Percentiles rank a stretch among this genome's conserved stretches.
phyloP scores from a whole-genome alignment of 1,140 invertebrate species.

The Lutraria rhynchaena region DNA sequence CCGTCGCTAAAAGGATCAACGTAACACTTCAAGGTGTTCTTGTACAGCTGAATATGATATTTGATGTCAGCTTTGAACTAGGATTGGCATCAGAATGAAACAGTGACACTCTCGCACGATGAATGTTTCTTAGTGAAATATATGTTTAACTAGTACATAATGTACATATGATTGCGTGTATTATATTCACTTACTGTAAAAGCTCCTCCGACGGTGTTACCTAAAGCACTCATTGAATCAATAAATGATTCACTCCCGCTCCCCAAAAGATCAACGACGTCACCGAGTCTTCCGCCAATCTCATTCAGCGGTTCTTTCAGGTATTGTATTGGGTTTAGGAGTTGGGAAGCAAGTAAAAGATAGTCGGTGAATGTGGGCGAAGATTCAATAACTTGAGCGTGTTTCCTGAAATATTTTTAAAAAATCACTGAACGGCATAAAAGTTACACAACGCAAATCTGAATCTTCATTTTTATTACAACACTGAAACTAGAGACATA shows the following conservation, averaged over 20 bases:
- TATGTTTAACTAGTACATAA: too few relatives aligned
- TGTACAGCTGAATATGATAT: too few relatives aligned
- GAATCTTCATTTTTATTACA: background rate
- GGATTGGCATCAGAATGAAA: too few relatives aligned
- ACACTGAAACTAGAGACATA: background rate
- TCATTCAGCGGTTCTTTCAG: constrained; percentile 36
- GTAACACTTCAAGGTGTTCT: too few relatives aligned
- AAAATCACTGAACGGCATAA: too few relatives aligned
- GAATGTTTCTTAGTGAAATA: too few relatives aligned
- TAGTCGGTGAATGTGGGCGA: constrained; percentile 32
- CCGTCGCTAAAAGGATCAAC: too few relatives aligned
- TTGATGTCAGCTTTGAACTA: too few relatives aligned
- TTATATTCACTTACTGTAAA: constrained; percentile 38
- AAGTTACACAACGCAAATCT: too few relatives aligned
- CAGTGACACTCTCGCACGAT: too few relatives aligned
- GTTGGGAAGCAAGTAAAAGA: background rate
- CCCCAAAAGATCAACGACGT: constrained; percentile 39
- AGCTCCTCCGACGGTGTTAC: constrained; percentile 3
- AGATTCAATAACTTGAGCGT: background rate
- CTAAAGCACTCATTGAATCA: constrained; percentile 38
- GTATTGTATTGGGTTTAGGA: constrained; percentile 6
- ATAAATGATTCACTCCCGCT: constrained; percentile 34
- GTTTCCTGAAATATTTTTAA: background rate
- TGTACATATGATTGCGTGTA: too few relatives aligned
- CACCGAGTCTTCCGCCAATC: constrained; percentile 21